phyloP scores from a whole-genome alignment of 2,113 vertebrate species.

The Amphilophus citrinellus region DNA sequence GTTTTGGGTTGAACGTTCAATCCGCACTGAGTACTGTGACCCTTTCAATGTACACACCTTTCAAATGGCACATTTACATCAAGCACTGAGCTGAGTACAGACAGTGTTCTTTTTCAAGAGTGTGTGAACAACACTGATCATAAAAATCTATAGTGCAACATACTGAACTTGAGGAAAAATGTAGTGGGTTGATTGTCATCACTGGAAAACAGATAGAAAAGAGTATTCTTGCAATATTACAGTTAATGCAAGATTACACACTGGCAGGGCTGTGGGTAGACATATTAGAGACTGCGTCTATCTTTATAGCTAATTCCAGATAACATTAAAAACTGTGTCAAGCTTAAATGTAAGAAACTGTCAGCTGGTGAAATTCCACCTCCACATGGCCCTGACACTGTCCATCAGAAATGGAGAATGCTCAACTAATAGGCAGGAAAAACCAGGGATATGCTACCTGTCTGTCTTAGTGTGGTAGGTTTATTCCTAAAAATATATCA shows the following conservation, averaged over 20 bases:
- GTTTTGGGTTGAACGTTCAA: neutral
- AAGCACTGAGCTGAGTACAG: neutral
- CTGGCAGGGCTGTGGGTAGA: neutral
- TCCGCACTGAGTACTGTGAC: neutral
- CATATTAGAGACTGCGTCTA: slow-evolving; percentile 18
- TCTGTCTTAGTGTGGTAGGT: slow-evolving; percentile 7
- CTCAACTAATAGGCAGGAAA: slow-evolving; percentile 42
- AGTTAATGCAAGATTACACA: slow-evolving; percentile 3
- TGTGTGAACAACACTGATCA: neutral
- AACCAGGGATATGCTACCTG: neutral
- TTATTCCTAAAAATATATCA: slow-evolving; percentile 4
- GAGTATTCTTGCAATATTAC: neutral
- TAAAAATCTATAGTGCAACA: neutral
- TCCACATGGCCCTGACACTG: slow-evolving; percentile 45
- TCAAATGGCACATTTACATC: slow-evolving; percentile 4
- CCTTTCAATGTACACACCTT: neutral
- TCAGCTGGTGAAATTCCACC: slow-evolving; percentile 57
- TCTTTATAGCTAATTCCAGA: slow-evolving; percentile 35
- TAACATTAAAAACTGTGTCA: slow-evolving; percentile 37
- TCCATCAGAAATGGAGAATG: slow-evolving; percentile 40
- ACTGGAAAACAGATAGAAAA: neutral
- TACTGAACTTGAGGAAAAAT: neutral
- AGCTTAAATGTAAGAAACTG: slow-evolving; percentile 48
- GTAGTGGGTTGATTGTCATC: neutral
- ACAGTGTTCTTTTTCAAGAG: neutral